Percentiles rank a stretch among this genome's conserved stretches.
These are phyloP conservation scores for Pteromalus puparum DNA, from an alignment of 1,140 invertebrate genomes.

Conservation along the genomic window DNA sequence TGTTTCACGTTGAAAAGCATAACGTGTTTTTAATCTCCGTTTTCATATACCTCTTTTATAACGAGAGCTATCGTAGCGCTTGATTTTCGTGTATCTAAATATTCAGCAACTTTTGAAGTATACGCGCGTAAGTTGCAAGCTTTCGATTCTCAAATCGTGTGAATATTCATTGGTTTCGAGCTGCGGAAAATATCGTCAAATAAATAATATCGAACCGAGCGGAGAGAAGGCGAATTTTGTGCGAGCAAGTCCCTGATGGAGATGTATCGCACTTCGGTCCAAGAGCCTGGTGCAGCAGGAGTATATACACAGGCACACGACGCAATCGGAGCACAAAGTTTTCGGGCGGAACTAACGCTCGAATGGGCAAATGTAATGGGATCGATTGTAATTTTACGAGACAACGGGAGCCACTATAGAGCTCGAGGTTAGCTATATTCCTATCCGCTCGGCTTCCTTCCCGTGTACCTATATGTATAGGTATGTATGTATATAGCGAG, in stretches of 20 bases:
- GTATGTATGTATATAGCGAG: background rate
- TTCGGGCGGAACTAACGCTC: slow-evolving; percentile 7
- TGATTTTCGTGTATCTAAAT: background rate
- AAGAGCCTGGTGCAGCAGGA: background rate
- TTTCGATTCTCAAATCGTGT: background rate
- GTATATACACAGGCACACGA: no score
- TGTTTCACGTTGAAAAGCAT: no score
- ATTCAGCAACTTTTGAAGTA: background rate
- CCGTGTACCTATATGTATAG: background rate
- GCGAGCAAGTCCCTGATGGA: background rate
- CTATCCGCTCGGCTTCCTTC: background rate
- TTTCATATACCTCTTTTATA: no score
- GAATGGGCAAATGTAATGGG: slow-evolving; percentile 32
- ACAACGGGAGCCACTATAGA: background rate
- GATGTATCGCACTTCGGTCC: background rate
- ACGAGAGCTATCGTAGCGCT: no score
- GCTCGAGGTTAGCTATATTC: background rate
- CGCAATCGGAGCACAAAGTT: background rate
- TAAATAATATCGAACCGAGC: no score
- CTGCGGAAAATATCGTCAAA: no score
- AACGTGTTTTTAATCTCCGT: no score
- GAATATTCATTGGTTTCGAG: background rate
- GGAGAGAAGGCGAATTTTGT: background rate
- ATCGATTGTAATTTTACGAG: slow-evolving; percentile 44
- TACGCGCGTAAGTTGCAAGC: no score